Conservation (phyloP, 2,797 vertebrate genomes). For the Myotis pilosus region DNA sequence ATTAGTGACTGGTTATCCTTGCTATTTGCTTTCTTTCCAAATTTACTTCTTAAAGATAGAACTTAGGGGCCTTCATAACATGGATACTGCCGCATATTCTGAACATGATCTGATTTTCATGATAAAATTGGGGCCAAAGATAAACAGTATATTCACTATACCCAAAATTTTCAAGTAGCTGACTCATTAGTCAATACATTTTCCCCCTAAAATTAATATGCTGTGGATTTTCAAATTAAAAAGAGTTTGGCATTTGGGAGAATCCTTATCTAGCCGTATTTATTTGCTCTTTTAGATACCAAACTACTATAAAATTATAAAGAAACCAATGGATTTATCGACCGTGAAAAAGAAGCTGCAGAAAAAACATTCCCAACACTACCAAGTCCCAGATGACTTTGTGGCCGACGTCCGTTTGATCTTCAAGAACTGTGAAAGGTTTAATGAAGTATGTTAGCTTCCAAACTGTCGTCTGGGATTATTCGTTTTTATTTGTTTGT, state of each 20-base stretch:
- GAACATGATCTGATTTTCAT: slow-evolving; percentile 26
- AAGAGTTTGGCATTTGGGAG: slow-evolving; percentile 23
- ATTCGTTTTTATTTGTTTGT: slow-evolving; percentile 45
- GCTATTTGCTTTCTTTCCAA: not conserved
- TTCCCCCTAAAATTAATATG: not conserved
- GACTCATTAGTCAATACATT: not conserved
- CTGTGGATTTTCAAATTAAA: slow-evolving; percentile 43
- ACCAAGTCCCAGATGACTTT: slow-evolving; percentile 92
- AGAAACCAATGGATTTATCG: slow-evolving; percentile 98
- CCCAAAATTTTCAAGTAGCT: not conserved
- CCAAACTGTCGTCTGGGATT: slow-evolving; percentile 71
- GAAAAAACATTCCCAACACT: slow-evolving; percentile 93
- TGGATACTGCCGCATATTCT: not conserved
- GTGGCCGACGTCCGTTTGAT: slow-evolving; percentile 95
- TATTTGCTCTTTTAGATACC: slow-evolving; percentile 89
- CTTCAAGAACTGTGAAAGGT: slow-evolving; percentile 99
- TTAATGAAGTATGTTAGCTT: slow-evolving; percentile 98
- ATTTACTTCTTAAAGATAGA: not conserved
- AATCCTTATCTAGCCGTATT: slow-evolving; percentile 47
- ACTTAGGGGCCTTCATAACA: not conserved
- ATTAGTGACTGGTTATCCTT: not conserved
- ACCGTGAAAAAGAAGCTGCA: slow-evolving; percentile 96
- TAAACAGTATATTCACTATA: not conserved
- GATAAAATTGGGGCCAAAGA: not conserved
- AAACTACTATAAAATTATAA: slow-evolving; percentile 99